Evolutionary conservation across 2,888 invertebrate genomes (phyloP).

Genomic region (Omphaloscelis lunosa): DNA sequence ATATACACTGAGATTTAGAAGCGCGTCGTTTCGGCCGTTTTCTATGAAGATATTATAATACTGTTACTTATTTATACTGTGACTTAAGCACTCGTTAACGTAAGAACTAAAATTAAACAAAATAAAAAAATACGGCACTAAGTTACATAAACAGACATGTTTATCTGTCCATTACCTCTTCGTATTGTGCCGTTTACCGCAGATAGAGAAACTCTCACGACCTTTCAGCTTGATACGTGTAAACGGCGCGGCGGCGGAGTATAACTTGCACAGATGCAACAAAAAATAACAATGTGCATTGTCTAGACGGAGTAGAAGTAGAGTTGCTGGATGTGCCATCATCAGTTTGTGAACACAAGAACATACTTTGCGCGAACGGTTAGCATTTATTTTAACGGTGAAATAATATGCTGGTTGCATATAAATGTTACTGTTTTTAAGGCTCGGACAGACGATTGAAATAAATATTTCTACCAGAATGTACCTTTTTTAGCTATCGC

Average conservation of each 20-base stretch:
- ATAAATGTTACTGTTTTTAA: background rate
- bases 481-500: background rate
- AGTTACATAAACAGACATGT: slow-evolving; percentile 32
- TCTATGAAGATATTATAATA: too few relatives aligned
- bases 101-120: background rate
- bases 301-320: slow-evolving; percentile 62
- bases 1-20: too few relatives aligned
- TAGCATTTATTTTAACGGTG: background rate
- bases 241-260: slow-evolving; percentile 17
- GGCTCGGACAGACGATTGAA: background rate
- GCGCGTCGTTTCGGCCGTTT: too few relatives aligned
- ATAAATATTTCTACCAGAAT: background rate
- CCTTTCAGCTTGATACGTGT: slow-evolving; percentile 51
- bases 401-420: background rate
- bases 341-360: background rate
- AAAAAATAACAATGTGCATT: slow-evolving; percentile 78
- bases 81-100: background rate
- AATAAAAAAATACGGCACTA: slow-evolving; percentile 23
- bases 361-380: background rate
- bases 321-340: slow-evolving; percentile 61
- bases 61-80: too few relatives aligned
- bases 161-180: slow-evolving; percentile 32
- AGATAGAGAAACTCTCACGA: slow-evolving; percentile 58
- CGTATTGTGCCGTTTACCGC: slow-evolving; percentile 16
- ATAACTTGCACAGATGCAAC: slow-evolving; percentile 61